phyloP scores from a whole-genome alignment of 2,797 vertebrate species.

The Propithecus perrieri region DNA sequence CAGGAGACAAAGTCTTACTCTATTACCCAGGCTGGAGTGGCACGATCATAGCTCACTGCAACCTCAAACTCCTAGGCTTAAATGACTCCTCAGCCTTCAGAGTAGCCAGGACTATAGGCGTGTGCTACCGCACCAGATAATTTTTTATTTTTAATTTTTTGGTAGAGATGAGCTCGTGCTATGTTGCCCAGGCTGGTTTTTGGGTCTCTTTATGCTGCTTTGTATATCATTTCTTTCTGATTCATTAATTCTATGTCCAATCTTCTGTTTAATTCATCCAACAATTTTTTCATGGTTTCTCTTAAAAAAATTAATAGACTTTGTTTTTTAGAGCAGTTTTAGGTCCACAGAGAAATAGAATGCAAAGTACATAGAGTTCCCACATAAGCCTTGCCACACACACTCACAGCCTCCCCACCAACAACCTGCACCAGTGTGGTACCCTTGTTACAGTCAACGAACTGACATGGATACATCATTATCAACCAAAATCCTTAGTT shows the following conservation, averaged over 20 bases:
- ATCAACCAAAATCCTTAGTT: background rate
- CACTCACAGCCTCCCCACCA: background rate
- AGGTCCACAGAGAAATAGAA: background rate
- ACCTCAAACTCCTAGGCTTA: too few relatives aligned
- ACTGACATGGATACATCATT: background rate
- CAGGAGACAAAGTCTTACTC: too few relatives aligned
- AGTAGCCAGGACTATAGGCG: too few relatives aligned
- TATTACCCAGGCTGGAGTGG: too few relatives aligned
- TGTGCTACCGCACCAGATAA: too few relatives aligned
- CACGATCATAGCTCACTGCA: too few relatives aligned
- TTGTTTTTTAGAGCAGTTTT: conserved; percentile 26
- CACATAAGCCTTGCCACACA: background rate
- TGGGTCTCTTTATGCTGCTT: background rate
- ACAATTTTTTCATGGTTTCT: background rate
- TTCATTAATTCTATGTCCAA: background rate
- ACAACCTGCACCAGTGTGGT: background rate
- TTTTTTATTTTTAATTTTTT: background rate
- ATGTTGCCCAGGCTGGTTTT: too few relatives aligned
- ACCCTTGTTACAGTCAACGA: background rate
- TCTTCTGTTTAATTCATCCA: background rate
- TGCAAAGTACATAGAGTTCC: background rate
- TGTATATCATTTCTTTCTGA: background rate
- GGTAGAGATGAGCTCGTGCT: background rate
- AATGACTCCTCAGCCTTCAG: too few relatives aligned
- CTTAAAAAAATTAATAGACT: background rate